Evolutionary conservation across 2,797 vertebrate species (phyloP).

Genomic region (Cygnus olor): DNA sequence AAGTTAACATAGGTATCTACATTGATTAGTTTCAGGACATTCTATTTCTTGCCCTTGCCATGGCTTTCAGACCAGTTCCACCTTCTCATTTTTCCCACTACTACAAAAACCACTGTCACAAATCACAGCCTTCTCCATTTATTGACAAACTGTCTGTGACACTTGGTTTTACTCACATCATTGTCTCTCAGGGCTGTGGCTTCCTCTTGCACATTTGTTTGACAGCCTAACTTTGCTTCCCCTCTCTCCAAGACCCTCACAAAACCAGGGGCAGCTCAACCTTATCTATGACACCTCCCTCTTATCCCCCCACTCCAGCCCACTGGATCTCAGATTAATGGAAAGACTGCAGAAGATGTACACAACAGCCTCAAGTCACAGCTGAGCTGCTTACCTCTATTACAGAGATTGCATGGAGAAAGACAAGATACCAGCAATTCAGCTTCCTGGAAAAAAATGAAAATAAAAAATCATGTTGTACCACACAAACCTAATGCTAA

Average conservation of each 20-base stretch:
- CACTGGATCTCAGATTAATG: neutral
- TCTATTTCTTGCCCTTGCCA: neutral
- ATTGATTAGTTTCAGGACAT: neutral
- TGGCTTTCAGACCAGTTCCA: neutral
- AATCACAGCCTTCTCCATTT: neutral
- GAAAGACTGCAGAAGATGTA: neutral
- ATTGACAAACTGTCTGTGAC: fast-evolving
- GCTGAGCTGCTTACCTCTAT: neutral
- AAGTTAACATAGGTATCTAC: neutral
- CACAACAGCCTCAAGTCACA: fast-evolving
- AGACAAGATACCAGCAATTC: neutral
- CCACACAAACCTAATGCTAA: neutral
- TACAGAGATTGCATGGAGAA: fast-evolving
- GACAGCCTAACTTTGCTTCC: neutral
- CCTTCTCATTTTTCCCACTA: neutral
- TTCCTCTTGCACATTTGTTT: neutral
- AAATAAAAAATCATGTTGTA: neutral
- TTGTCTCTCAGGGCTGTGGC: neutral
- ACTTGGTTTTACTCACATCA: neutral
- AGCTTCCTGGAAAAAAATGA: neutral
- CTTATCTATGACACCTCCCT: neutral
- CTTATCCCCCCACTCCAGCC: neutral
- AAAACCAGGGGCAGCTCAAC: neutral
- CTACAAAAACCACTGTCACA: neutral
- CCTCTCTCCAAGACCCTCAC: neutral